These are phyloP conservation scores for Lamellibrachia luymesi DNA, from an alignment of 1,140 invertebrate genomes.

Conservation along the genomic window DNA sequence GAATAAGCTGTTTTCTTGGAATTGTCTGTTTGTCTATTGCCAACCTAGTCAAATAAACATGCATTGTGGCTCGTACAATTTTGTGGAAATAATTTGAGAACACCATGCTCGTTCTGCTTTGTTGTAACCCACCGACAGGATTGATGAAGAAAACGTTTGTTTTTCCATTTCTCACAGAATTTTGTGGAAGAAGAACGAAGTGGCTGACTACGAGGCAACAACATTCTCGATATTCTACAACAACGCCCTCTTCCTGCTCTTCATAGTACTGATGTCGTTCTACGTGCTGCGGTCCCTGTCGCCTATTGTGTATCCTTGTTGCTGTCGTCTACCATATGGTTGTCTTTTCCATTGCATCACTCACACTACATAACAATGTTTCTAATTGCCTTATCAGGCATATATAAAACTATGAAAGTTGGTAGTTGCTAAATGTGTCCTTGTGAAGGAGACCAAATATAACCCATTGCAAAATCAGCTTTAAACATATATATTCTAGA, in stretches of 20 bases:
- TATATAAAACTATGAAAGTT: background rate
- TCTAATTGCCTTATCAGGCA: background rate
- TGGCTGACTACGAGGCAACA: conserved; percentile 98
- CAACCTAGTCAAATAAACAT: too few species aligned
- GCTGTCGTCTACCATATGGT: background rate
- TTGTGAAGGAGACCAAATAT: background rate
- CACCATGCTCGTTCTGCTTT: too few species aligned
- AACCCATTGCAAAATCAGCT: too few species aligned
- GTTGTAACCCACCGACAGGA: background rate
- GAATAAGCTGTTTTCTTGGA: too few species aligned
- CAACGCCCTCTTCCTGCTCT: conserved; percentile 91
- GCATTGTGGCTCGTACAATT: too few species aligned
- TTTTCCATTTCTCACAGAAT: conserved; percentile 43
- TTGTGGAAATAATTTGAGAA: too few species aligned
- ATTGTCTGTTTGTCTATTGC: background rate
- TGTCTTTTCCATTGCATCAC: background rate
- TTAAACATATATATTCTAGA: too few species aligned
- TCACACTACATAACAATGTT: background rate
- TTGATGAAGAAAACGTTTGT: conserved; percentile 1
- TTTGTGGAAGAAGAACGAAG: conserved; percentile 99
- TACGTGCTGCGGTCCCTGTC: conserved; percentile 87
- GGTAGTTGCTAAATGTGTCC: background rate
- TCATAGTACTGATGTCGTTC: conserved; percentile 93
- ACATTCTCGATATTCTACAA: conserved; percentile 99
- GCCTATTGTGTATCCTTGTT: conserved; percentile 73